Evolutionary conservation across 2,113 vertebrate species (phyloP), one percentile per base, ranked within the genome.

Genomic region (Hemicordylus capensis): DNA sequence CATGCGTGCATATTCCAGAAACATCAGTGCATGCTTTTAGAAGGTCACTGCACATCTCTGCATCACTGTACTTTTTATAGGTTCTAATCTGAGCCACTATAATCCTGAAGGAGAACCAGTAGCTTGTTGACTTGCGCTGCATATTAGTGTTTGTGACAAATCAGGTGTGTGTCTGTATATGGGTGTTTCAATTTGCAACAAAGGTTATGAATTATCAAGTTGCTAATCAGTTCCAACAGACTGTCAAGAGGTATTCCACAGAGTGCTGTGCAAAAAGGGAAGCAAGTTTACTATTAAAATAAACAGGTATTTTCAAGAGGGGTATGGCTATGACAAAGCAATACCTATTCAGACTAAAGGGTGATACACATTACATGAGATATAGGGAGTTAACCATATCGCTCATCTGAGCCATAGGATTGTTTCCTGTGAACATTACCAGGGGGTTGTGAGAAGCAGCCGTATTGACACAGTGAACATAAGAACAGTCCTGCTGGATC

Each of bases 1-100:
- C 72, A 44, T 85, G 20, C 4, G 19, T 63, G 70, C 0, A 0
- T 44, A 67, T 75, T 87, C 51, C 85, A 81, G 4, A 81, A 93
- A 93, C 93, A 89, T 90, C 87, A 88, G 15, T 87, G 85, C 81
- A 82, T 86, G 81, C 90, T 92, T 92, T 6, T 9, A 87, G 88
- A 94, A 94, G 87, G 86, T 92, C 92, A 93, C 31, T 92, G 91
- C 79, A 89, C 86, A 77, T 88, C 88, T 86, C 46, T 73, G 76
- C 12, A 1, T 69, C 81, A 67, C 4, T 59, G 85, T 80, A 51
- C 31, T 10, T 80, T 63, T 85, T 1, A 0, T 5, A 75, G 70
- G 3, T 51, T 79, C 91, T 70, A 85, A 20, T 81, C 88, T 80
- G 81, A 87, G 26, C 17, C 28, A 6, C 72, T 46, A 28, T 63